phyloP scores from a whole-genome alignment of 2,888 invertebrate species.

The Meteorus colon region DNA sequence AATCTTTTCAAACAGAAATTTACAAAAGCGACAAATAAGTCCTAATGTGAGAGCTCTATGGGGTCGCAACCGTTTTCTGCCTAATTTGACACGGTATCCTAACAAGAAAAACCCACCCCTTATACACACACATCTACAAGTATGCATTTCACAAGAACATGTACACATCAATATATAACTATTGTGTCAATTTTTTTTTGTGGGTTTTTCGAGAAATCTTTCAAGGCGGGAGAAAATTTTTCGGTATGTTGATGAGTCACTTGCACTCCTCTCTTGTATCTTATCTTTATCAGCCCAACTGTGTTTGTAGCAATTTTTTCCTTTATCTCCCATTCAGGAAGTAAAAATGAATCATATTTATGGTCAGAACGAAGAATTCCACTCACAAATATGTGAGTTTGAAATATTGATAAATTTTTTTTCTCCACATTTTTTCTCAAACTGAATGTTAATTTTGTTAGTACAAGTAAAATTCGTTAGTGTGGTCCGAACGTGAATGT shows the following conservation, averaged over 20 bases:
- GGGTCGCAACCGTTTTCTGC: constrained; percentile 32
- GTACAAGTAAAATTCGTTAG: constrained; percentile 1
- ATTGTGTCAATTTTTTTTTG: neutral
- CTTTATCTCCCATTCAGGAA: neutral
- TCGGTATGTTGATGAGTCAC: neutral
- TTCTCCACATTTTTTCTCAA: neutral
- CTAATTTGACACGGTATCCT: constrained; percentile 41
- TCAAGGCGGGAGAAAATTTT: neutral
- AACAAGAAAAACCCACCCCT: neutral
- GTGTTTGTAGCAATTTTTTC: neutral
- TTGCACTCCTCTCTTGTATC: neutral
- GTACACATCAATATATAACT: neutral
- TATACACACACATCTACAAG: neutral
- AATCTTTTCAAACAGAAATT: constrained; percentile 5
- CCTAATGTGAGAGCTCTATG: constrained; percentile 33
- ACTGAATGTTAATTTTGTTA: neutral
- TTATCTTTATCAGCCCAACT: neutral
- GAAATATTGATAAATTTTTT: neutral
- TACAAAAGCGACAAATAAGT: constrained; percentile 29
- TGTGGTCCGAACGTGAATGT: neutral
- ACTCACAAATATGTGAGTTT: neutral
- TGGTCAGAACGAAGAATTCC: too few species aligned
- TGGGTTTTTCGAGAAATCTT: neutral
- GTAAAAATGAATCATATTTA: neutral
- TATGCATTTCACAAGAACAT: neutral